These are phyloP conservation scores for Lasaia peninsularis DNA, from an alignment of 1,140 invertebrate genomes.

Conservation along the genomic window DNA sequence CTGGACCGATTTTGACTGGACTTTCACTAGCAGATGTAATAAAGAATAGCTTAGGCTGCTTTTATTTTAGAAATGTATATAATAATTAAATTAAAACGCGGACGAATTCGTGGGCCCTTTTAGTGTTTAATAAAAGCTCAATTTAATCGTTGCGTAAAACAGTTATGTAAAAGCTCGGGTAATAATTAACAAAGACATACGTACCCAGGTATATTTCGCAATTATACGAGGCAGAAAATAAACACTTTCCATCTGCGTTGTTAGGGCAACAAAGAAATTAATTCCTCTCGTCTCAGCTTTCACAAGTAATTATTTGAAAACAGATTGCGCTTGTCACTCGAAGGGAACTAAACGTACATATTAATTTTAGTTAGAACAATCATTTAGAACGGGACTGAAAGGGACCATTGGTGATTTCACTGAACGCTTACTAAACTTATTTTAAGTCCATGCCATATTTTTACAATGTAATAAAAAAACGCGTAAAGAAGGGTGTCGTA, in stretches of 20 bases:
- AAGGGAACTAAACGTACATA: slow-evolving; percentile 14
- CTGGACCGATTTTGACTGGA: too few relatives aligned
- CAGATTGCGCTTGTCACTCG: slow-evolving; percentile 63
- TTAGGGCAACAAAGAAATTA: slow-evolving; percentile 59
- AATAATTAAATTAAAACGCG: too few relatives aligned
- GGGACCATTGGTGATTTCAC: too few relatives aligned
- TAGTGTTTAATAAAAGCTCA: not conserved
- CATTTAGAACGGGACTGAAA: not conserved
- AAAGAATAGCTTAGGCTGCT: too few relatives aligned
- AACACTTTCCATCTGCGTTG: slow-evolving; percentile 33
- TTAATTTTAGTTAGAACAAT: slow-evolving; percentile 6
- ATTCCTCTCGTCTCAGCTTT: slow-evolving; percentile 62
- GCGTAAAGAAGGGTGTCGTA: too few relatives aligned
- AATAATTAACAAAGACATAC: not conserved
- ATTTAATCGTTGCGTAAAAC: too few relatives aligned
- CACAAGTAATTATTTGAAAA: slow-evolving; percentile 67
- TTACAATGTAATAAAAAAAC: too few relatives aligned
- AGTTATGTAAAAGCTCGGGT: not conserved
- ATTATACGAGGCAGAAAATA: slow-evolving; percentile 25
- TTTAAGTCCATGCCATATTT: too few relatives aligned
- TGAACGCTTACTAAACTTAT: too few relatives aligned
- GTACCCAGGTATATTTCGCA: slow-evolving; percentile 17
- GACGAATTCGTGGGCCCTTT: too few relatives aligned
- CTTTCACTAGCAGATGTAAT: too few relatives aligned
- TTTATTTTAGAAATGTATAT: too few relatives aligned